Conservation (phyloP, 1,140 invertebrate genomes). For the Pristionchus pacificus region DNA sequence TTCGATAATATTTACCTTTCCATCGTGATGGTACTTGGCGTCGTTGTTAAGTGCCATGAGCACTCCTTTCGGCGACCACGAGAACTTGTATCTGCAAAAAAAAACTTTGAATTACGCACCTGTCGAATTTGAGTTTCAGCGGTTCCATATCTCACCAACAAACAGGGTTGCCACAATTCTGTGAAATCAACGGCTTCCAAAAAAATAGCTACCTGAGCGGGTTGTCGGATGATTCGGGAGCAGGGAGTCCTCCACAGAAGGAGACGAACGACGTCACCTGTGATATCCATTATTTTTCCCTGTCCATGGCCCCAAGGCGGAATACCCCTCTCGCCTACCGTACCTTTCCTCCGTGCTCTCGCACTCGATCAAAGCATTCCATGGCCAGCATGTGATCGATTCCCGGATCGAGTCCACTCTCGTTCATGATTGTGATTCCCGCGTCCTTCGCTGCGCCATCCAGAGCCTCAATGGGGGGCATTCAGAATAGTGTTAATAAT, state of each 20-base stretch:
- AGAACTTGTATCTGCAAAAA: slow-evolving; percentile 79
- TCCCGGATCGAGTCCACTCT: slow-evolving; percentile 93
- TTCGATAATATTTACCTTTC: slow-evolving; percentile 66
- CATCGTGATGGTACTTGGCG: slow-evolving; percentile 80
- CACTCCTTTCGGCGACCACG: slow-evolving; percentile 62
- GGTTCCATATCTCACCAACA: too few species aligned
- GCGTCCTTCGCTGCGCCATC: slow-evolving; percentile 68
- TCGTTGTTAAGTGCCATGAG: slow-evolving; percentile 80
- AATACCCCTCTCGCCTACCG: slow-evolving; percentile 7
- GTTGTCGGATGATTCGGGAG: slow-evolving; percentile 89
- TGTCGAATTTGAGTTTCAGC: too few species aligned
- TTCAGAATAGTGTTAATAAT: too few species aligned
- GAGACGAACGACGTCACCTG: slow-evolving; percentile 89
- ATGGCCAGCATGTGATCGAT: slow-evolving; percentile 94
- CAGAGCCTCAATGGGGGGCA: background rate
- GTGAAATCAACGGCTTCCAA: background rate
- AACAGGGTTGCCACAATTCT: too few species aligned
- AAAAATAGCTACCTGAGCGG: slow-evolving; percentile 66
- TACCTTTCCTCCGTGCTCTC: slow-evolving; percentile 68
- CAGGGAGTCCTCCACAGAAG: slow-evolving; percentile 91
- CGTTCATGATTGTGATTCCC: slow-evolving; percentile 84
- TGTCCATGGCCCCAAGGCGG: background rate
- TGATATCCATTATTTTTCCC: too few species aligned
- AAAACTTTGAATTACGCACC: background rate
- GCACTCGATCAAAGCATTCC: slow-evolving; percentile 89